A percentile compares a stretch with the other conserved stretches of the same genome.
phyloP scores from a whole-genome alignment of 2,888 invertebrate species.

The Rotaria macrura region DNA sequence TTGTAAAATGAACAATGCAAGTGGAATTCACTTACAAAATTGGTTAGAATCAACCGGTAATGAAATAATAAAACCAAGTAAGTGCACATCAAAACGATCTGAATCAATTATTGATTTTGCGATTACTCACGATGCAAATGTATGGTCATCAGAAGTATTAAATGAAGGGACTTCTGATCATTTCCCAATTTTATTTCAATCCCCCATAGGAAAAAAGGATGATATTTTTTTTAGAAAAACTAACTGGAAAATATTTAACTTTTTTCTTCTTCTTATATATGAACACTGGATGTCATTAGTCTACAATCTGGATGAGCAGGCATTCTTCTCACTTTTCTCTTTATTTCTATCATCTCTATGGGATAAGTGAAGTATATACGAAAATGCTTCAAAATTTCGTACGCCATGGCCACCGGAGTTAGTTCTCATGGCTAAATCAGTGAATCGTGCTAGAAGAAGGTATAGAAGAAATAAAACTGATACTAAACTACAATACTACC shows the following conservation, averaged over 20 bases:
- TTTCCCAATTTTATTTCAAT: not conserved
- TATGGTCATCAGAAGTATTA: not conserved
- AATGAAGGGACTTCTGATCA: not conserved
- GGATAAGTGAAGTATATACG: too few species aligned
- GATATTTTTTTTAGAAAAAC: not conserved
- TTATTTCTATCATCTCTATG: too few species aligned
- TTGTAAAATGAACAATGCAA: not conserved
- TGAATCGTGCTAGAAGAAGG: too few species aligned
- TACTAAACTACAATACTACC: too few species aligned
- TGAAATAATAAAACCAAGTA: not conserved
- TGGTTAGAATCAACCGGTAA: not conserved
- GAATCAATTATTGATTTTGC: not conserved
- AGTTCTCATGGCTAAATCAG: too few species aligned
- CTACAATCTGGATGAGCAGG: too few species aligned
- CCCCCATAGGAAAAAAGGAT: not conserved
- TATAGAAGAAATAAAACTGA: too few species aligned
- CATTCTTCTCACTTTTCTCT: too few species aligned
- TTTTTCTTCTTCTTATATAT: not conserved
- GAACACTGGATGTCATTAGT: not conserved
- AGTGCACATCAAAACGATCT: not conserved
- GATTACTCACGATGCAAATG: not conserved
- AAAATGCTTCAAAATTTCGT: too few species aligned
- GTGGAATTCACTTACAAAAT: not conserved
- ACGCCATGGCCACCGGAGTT: too few species aligned
- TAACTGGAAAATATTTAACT: too few species aligned